phyloP scores from a whole-genome alignment of 2,888 invertebrate genomes.

The Drosophila nr. perissopoda region DNA sequence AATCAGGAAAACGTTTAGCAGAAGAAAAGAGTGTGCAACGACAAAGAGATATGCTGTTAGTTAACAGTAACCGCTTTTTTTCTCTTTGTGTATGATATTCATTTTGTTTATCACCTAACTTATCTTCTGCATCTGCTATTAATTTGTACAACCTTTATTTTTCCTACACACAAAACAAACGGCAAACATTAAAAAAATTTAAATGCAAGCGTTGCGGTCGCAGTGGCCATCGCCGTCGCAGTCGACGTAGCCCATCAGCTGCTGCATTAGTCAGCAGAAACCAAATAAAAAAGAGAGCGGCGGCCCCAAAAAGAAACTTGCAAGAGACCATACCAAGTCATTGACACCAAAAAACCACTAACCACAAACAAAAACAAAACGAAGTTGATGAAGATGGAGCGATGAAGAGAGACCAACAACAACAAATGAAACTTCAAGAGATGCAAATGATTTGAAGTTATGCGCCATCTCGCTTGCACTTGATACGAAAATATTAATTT shows the following conservation, averaged over 20 bases:
- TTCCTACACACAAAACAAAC: neutral
- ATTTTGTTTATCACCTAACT: neutral
- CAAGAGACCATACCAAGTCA: slow-evolving; percentile 69
- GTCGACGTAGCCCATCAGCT: slow-evolving; percentile 12
- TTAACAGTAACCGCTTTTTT: neutral
- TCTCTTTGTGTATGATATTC: neutral
- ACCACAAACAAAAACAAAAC: slow-evolving; percentile 20
- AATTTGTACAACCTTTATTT: slow-evolving; percentile 5
- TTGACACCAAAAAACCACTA: slow-evolving; percentile 62
- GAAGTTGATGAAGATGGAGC: slow-evolving; percentile 16
- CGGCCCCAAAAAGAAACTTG: slow-evolving; percentile 72
- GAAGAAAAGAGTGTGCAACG: neutral
- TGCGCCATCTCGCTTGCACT: slow-evolving; percentile 32
- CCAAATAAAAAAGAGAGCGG: slow-evolving; percentile 46
- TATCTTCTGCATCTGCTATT: neutral
- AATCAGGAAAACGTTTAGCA: neutral
- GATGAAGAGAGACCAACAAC: slow-evolving; percentile 18
- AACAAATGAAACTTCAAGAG: slow-evolving; percentile 35
- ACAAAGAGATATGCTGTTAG: slow-evolving; percentile 1
- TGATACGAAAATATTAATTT: slow-evolving; percentile 13
- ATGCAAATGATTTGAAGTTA: slow-evolving; percentile 57
- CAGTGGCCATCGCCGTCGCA: slow-evolving; percentile 18
- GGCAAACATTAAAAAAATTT: slow-evolving; percentile 47
- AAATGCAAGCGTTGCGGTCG: slow-evolving; percentile 59
- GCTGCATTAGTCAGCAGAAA: slow-evolving; percentile 69